These are phyloP conservation scores for Myiozetetes cayanensis DNA, from an alignment of 2,113 vertebrate genomes.

Conservation along the genomic window DNA sequence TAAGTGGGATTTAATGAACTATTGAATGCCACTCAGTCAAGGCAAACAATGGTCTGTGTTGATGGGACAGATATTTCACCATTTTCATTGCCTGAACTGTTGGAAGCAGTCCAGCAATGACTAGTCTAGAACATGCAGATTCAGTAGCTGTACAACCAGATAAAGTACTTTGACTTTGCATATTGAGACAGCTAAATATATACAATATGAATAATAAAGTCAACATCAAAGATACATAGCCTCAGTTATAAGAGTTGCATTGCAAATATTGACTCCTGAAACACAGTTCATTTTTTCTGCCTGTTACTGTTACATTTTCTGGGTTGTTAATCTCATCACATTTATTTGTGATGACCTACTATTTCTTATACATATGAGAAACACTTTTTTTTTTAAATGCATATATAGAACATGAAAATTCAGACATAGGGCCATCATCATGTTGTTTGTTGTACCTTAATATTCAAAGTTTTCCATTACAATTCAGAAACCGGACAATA, in stretches of 20 bases:
- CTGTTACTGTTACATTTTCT: neutral
- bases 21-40: conserved; percentile 57
- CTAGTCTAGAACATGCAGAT: neutral
- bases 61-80: conserved; percentile 29
- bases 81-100: neutral
- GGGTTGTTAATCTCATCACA: neutral
- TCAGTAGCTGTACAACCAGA: conserved; percentile 7
- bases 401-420: neutral
- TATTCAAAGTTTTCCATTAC: neutral
- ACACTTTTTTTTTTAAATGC: neutral
- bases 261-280: neutral
- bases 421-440: neutral
- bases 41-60: conserved; percentile 40
- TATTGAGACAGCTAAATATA: conserved; percentile 5
- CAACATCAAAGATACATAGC: neutral
- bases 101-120: conserved; percentile 26
- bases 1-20: conserved; percentile 60
- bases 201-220: neutral
- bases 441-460: neutral
- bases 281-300: neutral
- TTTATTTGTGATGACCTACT: neutral
- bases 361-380: neutral
- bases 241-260: neutral
- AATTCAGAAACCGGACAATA: neutral
- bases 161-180: conserved; percentile 16